Conservation (phyloP, 2,797 vertebrate species). For the Clarias pachynema region DNA sequence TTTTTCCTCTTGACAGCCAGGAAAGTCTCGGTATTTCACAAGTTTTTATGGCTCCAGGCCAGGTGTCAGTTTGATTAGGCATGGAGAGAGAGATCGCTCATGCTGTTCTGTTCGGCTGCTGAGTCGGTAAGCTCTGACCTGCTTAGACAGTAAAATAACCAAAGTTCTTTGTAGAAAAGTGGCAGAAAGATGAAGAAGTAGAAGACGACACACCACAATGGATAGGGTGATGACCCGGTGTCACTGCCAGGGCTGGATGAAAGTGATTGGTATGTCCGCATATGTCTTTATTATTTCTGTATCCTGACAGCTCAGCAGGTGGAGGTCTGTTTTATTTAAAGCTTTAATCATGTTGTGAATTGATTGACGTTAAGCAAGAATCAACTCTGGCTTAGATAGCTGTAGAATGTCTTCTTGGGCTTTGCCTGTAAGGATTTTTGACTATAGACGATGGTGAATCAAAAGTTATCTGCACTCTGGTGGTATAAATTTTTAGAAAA, state of each 20-base stretch:
- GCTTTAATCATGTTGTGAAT: not conserved
- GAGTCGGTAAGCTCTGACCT: not conserved
- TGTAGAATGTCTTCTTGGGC: not conserved
- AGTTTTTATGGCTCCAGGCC: slow-evolving; percentile 10
- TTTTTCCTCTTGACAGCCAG: not conserved
- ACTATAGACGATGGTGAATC: not conserved
- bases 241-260: slow-evolving; percentile 73
- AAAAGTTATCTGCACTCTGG: too few relatives aligned
- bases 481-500: too few relatives aligned
- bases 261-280: slow-evolving; percentile 68
- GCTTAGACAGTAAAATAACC: not conserved
- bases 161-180: not conserved
- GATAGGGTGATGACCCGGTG: slow-evolving; percentile 65
- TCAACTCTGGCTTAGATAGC: not conserved
- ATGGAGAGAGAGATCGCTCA: not conserved
- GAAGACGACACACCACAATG: slow-evolving; percentile 3
- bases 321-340: not conserved
- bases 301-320: not conserved
- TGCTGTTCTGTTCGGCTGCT: slow-evolving; percentile 1
- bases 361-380: not conserved
- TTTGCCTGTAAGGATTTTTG: not conserved
- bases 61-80: not conserved
- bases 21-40: not conserved
- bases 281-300: not conserved
- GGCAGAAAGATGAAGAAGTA: not conserved